A percentile compares a stretch with the other conserved stretches of the same genome.
These are phyloP conservation scores for Charina bottae DNA, from an alignment of 2,113 vertebrate genomes.

Conservation along the genomic window DNA sequence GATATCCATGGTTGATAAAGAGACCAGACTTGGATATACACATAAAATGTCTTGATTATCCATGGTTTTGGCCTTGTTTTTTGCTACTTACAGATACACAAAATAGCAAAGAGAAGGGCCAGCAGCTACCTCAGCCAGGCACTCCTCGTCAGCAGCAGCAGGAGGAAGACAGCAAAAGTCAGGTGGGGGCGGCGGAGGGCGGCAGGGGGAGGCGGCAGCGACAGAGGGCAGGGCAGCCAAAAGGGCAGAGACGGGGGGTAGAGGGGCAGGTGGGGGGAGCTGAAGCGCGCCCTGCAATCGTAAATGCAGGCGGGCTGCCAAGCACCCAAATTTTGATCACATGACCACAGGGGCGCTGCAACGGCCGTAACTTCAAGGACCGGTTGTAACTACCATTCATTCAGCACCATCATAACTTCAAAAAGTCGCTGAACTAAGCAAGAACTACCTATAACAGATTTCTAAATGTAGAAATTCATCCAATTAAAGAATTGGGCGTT, in stretches of 20 bases:
- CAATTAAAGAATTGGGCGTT: neutral
- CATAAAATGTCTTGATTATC: neutral
- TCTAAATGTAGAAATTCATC: neutral
- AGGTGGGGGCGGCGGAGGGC: neutral
- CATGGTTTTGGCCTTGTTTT: neutral
- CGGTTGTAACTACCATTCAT: neutral
- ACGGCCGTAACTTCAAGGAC: neutral
- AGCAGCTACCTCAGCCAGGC: neutral
- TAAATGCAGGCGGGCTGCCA: neutral
- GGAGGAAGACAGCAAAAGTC: neutral
- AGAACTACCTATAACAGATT: neutral
- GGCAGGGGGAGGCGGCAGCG: rapidly evolving
- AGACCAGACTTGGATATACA: neutral
- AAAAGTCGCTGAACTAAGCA: neutral
- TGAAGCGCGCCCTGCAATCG: neutral
- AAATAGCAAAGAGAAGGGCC: neutral
- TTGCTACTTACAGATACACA: neutral
- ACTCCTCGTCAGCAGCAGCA: neutral
- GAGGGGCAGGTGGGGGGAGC: neutral
- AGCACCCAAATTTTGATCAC: neutral
- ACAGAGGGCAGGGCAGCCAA: neutral
- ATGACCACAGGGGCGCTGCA: neutral
- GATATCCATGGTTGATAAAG: neutral
- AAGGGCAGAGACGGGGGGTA: neutral
- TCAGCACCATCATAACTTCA: neutral